Conservation (phyloP, 2,888 invertebrate species). For the Lissonota sp. region DNA sequence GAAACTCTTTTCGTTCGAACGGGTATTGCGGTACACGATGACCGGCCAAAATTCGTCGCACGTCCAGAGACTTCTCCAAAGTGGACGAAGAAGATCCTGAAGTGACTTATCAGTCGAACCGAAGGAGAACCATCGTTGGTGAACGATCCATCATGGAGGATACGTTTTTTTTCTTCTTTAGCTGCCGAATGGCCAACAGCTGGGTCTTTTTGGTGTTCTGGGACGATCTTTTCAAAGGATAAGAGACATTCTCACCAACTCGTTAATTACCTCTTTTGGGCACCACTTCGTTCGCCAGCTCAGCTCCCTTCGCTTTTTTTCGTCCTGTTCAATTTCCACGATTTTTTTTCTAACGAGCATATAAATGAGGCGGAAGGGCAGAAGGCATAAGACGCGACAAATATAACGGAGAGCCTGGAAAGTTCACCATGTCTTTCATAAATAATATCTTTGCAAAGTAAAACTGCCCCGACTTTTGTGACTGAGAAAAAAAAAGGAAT, state of each 20-base stretch:
- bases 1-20: not conserved
- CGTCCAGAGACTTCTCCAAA: too few species aligned
- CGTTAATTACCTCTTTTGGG: constrained; percentile 78
- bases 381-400: constrained; percentile 43
- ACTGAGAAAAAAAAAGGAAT: constrained; percentile 24
- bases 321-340: constrained; percentile 1
- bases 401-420: constrained; percentile 36
- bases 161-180: too few species aligned
- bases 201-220: constrained; percentile 17
- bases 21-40: not conserved
- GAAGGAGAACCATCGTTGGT: too few species aligned
- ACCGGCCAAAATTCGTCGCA: not conserved
- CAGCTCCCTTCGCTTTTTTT: constrained; percentile 29
- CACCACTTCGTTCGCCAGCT: constrained; percentile 62
- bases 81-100: too few species aligned
- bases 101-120: too few species aligned
- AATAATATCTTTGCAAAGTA: constrained; percentile 48
- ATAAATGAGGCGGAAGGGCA: constrained; percentile 17
- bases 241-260: constrained; percentile 72
- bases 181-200: not conserved
- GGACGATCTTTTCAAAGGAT: constrained; percentile 70
- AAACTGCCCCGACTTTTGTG: not conserved
- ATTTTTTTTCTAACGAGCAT: constrained; percentile 15
- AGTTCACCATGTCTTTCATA: constrained; percentile 31
- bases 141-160: too few species aligned